phyloP scores from a whole-genome alignment of 1,140 invertebrate species.

The Coptotermes formosanus region DNA sequence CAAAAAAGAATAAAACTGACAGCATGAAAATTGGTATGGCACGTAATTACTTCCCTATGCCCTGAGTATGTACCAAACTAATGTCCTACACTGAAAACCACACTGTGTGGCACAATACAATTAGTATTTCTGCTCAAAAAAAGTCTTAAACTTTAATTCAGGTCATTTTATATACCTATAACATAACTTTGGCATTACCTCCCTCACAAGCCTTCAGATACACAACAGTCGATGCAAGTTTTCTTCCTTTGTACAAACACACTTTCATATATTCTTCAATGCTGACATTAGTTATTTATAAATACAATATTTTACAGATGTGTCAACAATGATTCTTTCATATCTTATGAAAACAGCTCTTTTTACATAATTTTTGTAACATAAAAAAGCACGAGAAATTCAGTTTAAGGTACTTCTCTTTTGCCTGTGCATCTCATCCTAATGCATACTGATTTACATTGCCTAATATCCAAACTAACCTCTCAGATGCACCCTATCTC shows the following conservation, averaged over 20 bases:
- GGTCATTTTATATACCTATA: not conserved
- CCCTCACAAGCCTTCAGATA: slow-evolving; percentile 21
- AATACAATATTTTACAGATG: slow-evolving; percentile 23
- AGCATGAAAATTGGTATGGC: not conserved
- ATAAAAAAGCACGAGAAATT: slow-evolving; percentile 11
- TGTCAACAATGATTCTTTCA: slow-evolving; percentile 8
- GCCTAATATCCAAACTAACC: not conserved
- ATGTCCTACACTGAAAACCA: not conserved
- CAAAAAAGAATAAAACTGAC: not conserved
- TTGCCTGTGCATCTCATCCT: not conserved
- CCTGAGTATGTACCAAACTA: slow-evolving; percentile 24
- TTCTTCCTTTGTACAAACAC: not conserved
- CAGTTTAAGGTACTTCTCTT: slow-evolving; percentile 20
- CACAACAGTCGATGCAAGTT: not conserved
- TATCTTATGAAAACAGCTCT: slow-evolving; percentile 22
- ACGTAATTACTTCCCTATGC: not conserved
- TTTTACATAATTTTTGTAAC: slow-evolving; percentile 18
- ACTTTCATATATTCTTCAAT: not conserved
- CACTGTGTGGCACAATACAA: not conserved
- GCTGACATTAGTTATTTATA: not conserved
- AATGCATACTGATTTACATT: not conserved
- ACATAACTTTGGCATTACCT: slow-evolving; percentile 24
- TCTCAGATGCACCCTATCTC: not conserved
- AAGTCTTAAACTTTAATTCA: not conserved
- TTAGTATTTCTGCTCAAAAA: not conserved